Conservation (phyloP, 2,888 invertebrate species). For the Lepidocyrtoides sp. region DNA sequence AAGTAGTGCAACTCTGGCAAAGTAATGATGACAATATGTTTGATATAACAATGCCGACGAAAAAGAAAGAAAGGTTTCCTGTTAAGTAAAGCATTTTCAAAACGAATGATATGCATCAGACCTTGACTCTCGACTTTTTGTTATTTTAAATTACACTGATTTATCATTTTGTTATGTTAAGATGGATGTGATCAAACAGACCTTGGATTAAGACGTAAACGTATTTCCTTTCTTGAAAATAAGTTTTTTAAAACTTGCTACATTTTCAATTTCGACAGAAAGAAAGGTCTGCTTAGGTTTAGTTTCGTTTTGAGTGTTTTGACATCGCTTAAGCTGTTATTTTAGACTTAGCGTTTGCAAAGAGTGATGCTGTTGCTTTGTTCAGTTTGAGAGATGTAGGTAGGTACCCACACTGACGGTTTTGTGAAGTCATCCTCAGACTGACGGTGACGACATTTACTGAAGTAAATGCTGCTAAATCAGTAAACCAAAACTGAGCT, state of each 20-base stretch:
- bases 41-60: conserved; percentile 5
- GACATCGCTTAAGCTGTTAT: too few relatives aligned
- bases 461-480: neutral
- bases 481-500: neutral
- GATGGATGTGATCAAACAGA: neutral
- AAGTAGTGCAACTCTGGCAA: conserved; percentile 20
- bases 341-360: too few relatives aligned
- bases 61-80: conserved; percentile 63
- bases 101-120: conserved; percentile 79
- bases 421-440: neutral
- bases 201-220: neutral
- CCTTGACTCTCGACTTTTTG: conserved; percentile 67
- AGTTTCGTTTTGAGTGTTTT: too few relatives aligned
- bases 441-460: neutral
- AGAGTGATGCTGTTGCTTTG: too few relatives aligned
- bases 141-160: neutral
- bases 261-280: too few relatives aligned
- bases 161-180: conserved; percentile 17
- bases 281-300: too few relatives aligned
- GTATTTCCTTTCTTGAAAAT: neutral
- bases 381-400: too few relatives aligned
- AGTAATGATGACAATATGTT: conserved; percentile 50
- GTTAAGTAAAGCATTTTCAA: conserved; percentile 78
- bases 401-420: too few relatives aligned
- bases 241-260: too few relatives aligned